Percentiles rank a stretch among this genome's conserved stretches.
Evolutionary conservation across 2,113 vertebrate genomes (phyloP).

Genomic region (Vombatus ursinus): DNA sequence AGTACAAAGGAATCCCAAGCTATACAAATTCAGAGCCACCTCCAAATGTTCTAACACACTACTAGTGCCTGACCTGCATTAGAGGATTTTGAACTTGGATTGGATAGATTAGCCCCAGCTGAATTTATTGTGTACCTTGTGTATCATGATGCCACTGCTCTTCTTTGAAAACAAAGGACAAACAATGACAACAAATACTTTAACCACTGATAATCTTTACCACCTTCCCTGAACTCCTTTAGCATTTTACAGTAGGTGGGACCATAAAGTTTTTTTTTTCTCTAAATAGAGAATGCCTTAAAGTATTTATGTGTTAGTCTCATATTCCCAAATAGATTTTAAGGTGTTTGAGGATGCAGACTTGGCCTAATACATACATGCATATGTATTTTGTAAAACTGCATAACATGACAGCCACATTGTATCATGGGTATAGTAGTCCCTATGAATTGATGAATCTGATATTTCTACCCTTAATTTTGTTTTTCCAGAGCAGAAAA

Average conservation of each 20-base stretch:
- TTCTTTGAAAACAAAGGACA: no score
- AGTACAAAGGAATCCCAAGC: not conserved
- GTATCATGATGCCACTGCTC: no score
- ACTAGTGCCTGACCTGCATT: not conserved
- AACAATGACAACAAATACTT: no score
- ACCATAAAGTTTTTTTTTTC: not conserved
- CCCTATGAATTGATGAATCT: not conserved
- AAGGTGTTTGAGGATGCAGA: not conserved
- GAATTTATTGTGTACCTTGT: no score
- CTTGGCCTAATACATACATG: not conserved
- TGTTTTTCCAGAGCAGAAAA: not conserved
- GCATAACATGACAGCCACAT: not conserved
- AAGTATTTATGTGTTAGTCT: not conserved
- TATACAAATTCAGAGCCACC: not conserved
- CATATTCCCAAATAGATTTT: not conserved
- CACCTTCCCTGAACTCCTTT: not conserved
- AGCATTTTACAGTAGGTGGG: not conserved
- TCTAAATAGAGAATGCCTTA: not conserved
- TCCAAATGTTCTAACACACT: not conserved
- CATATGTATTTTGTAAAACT: not conserved
- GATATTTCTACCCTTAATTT: not conserved
- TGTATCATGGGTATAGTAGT: not conserved
- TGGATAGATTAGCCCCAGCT: no score
- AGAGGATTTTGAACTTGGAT: no score
- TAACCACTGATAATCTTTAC: not conserved